These are phyloP conservation scores for Megalops atlanticus DNA, from an alignment of 2,113 vertebrate genomes.

Conservation along the genomic window DNA sequence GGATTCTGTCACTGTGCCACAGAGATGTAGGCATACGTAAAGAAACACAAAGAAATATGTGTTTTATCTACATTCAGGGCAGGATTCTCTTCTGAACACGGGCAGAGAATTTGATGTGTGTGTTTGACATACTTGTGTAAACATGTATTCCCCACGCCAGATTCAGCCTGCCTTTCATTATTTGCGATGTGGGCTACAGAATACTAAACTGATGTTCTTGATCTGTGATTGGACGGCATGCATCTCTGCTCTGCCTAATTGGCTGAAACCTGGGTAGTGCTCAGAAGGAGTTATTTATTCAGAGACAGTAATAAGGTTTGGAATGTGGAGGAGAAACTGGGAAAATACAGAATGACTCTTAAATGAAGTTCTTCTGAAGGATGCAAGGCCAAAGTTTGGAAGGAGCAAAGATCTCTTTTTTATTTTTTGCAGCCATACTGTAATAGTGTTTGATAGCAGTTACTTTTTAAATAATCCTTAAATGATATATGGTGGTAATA, in stretches of 20 bases:
- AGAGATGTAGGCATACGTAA: no score
- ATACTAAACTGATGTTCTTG: constrained; percentile 47
- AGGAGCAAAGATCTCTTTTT: not conserved
- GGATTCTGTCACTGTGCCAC: not conserved
- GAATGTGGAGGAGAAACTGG: constrained; percentile 30
- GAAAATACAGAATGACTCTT: not conserved
- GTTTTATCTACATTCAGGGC: no score
- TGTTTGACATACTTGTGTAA: constrained; percentile 60
- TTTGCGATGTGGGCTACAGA: constrained; percentile 38
- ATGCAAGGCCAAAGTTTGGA: not conserved
- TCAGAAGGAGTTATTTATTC: constrained; percentile 25
- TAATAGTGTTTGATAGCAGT: not conserved
- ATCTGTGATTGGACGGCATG: constrained; percentile 53
- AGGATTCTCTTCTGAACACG: no score
- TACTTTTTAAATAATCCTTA: not conserved
- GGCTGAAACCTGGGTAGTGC: constrained; percentile 40
- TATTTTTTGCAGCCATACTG: not conserved
- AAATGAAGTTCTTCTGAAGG: not conserved
- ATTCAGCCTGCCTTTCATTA: constrained; percentile 36
- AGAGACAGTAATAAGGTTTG: constrained; percentile 32
- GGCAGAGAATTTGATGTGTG: constrained; percentile 31
- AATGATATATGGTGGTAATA: not conserved
- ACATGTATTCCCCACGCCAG: constrained; percentile 52
- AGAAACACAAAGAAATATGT: no score
- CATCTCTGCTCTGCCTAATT: constrained; percentile 57